Evolutionary conservation across 2,113 vertebrate species (phyloP).

Genomic region (Pterocles burchelli): DNA sequence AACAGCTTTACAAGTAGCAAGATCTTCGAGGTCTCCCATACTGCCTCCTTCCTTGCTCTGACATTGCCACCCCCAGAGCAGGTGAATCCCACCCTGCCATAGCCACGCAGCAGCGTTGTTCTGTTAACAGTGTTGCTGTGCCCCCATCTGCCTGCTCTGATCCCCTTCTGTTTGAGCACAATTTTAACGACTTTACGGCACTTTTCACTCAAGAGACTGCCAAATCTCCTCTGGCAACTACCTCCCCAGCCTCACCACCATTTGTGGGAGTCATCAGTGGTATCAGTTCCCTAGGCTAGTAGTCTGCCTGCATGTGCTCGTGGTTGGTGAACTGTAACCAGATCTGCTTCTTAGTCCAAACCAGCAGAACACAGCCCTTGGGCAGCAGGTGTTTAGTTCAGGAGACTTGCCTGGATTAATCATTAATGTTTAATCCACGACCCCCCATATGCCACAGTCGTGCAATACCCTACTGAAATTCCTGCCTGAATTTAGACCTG

Average conservation of each 20-base stretch:
- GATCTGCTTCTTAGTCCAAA: not conserved
- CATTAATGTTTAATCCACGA: not conserved
- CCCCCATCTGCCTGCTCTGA: not conserved
- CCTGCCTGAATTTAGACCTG: not conserved
- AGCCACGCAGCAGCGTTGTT: not conserved
- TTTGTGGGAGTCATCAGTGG: not conserved
- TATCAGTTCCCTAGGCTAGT: not conserved
- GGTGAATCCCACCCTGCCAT: not conserved
- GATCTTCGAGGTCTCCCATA: not conserved
- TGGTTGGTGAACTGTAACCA: not conserved
- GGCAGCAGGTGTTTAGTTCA: not conserved
- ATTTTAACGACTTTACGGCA: not conserved
- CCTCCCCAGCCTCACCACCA: not conserved
- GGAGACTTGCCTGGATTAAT: not conserved
- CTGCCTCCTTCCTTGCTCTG: not conserved
- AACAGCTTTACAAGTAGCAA: not conserved
- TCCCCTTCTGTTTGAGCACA: not conserved
- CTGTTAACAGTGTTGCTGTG: not conserved
- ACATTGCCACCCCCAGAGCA: not conserved
- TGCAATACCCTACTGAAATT: not conserved
- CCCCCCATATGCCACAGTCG: not conserved
- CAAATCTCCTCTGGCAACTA: not conserved
- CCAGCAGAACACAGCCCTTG: not conserved
- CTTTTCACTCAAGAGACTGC: not conserved
- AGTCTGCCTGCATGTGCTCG: not conserved